Evolutionary conservation across 2,888 invertebrate species (phyloP), one percentile per base, ranked within the genome.

Genomic region (Oxycera nigricornis): DNA sequence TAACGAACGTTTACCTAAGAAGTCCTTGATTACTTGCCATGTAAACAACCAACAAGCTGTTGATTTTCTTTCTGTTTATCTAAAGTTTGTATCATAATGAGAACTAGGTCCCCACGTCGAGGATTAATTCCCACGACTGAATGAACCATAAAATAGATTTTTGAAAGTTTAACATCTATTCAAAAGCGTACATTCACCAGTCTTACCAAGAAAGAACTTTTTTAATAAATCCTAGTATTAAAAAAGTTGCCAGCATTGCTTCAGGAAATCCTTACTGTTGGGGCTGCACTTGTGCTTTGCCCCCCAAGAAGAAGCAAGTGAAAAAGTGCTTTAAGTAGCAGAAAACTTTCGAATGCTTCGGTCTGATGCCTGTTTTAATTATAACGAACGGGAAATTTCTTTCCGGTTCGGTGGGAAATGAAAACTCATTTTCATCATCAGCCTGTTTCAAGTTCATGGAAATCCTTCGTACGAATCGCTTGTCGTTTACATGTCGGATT

Each of bases 321-420:
- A 22, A 59, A 26, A 30, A 28, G 9, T 59, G 30, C n/a, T 59
- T 28, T 30, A 65, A 65, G 39, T 39, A 41, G 41, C 20, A 65
- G 24, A 65, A 65, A 65, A 65, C 22, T 65, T 65, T 39, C 65
- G 39, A 20, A 20, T n/a, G 55, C 24, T 30, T 28, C 65, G 65
- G 9, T 65, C 65, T 65, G 61, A 65, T 65, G 65, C 65, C 65
- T 65, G 41, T 65, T 41, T 65, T 65, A 65, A 65, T 65, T 65
- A 65, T 65, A 22, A 4, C 65, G 39, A 65, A 41, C 65, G 41
- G 41, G 65, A 65, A 65, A 65, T 65, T 65, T 39, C 65, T 65
- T 65, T 39, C 65, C 17, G 65, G 17, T 39, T 41, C 14, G 1
- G 41, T 24, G 31, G 17, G 4, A 65, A 65, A 65, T 65, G 65